Evolutionary conservation across 1,140 invertebrate genomes (phyloP), one percentile per base, ranked within the genome.

Genomic region (Colletes gigas): DNA sequence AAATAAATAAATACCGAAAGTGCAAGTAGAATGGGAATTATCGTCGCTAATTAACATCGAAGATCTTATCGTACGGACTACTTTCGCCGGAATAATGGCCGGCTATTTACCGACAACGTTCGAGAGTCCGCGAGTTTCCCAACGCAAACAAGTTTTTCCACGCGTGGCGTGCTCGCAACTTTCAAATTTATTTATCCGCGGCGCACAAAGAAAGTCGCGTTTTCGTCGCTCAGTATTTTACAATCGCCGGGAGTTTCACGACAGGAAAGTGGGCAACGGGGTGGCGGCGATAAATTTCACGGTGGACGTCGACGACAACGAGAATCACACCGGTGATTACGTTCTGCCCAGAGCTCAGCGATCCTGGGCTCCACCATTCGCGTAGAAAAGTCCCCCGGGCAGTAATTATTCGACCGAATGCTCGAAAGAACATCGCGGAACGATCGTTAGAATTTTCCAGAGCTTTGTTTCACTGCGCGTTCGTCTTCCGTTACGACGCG

Each of bases 121-220:
- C 30, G 30, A 30, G 30, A 30, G 30, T n/a, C 30, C 30, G 2
- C 57, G 19, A 19, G 8, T 12, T 54, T 12, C 52, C 10, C n/a
- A n/a, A n/a, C 30, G 17, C 21, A 41, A 15, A 63, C 52, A 57
- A 54, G 52, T 68, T 81, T 76, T 47, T 55, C 52, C 30, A 73
- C 39, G n/a, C 12, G 0, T 10, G 17, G 47, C 39, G 12, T 14
- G 15, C 10, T 41, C n/a, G 41, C 50, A 39, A 65, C 52, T 84
- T 78, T 78, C 67, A 50, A 50, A 84, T 77, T 84, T 71, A 80
- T 83, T 68, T 81, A 60, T 19, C 57, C 41, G 21, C 19, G 60
- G 30, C n/a, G 81, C 30, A 57, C 57, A 54, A 60, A 65, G 59
- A 63, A 30, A 30, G 70, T 67, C 44, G 44, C 59, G 15, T 83